Evolutionary conservation across 2,888 invertebrate genomes (phyloP).

Genomic region (Schizotus pectinicornis): DNA sequence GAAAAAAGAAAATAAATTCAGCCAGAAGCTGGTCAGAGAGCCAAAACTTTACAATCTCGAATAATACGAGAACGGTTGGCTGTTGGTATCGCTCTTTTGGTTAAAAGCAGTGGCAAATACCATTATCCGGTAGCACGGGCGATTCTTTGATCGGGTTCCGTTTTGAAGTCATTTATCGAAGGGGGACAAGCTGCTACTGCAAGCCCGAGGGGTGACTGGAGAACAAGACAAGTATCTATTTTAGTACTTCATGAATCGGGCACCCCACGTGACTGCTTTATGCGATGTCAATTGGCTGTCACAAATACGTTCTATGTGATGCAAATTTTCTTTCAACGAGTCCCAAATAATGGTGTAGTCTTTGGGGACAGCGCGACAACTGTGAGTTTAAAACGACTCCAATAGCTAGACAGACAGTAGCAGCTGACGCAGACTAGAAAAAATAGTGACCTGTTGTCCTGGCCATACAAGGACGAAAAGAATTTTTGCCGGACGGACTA

Average conservation of each 20-base stretch:
- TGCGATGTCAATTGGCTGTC: conserved; percentile 60
- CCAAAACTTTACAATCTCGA: conserved; percentile 19
- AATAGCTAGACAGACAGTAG: background rate
- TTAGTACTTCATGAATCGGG: conserved; percentile 57
- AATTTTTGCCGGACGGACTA: too few species aligned
- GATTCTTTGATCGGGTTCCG: conserved; percentile 22
- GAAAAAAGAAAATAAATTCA: conserved; percentile 2
- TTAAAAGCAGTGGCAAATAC: conserved; percentile 26
- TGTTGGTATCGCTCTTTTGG: conserved; percentile 15
- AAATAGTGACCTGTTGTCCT: too few species aligned
- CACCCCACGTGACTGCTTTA: conserved; percentile 59
- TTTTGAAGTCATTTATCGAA: conserved; percentile 28
- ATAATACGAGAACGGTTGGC: conserved; percentile 29
- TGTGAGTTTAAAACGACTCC: conserved; percentile 17
- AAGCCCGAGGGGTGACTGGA: conserved; percentile 48
- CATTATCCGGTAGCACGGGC: conserved; percentile 28
- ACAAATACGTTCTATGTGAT: conserved; percentile 58
- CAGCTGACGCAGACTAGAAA: too few species aligned
- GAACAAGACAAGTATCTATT: conserved; percentile 57
- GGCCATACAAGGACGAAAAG: too few species aligned
- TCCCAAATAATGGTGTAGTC: conserved; percentile 42
- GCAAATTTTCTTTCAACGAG: conserved; percentile 55
- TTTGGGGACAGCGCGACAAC: conserved; percentile 33
- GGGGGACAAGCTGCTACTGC: conserved; percentile 35
- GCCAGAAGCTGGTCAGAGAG: conserved; percentile 6